These are phyloP conservation scores for Gymnocheta viridis DNA, from an alignment of 2,888 invertebrate species.

Conservation along the genomic window DNA sequence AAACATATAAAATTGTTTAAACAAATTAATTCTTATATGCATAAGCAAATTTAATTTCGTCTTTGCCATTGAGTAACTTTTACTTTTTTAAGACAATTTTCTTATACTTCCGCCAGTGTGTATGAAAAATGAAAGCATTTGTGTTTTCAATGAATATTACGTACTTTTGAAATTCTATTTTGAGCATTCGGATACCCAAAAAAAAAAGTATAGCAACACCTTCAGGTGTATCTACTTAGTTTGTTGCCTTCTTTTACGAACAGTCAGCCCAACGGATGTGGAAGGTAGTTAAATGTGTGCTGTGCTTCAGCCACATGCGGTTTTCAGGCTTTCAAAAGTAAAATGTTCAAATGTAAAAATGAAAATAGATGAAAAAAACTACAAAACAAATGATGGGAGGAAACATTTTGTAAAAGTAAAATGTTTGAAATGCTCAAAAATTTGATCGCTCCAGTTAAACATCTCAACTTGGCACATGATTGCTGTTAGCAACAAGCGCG, in stretches of 20 bases:
- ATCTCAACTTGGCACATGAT: not conserved
- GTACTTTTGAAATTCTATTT: not conserved
- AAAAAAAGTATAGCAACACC: not conserved
- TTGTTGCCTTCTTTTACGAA: not conserved
- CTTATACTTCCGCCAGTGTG: not conserved
- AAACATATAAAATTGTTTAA: too few species aligned
- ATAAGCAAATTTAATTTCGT: not conserved
- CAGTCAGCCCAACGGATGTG: conserved; percentile 35
- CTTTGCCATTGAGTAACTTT: not conserved
- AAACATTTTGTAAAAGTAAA: conserved; percentile 47
- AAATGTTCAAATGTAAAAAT: not conserved
- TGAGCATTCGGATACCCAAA: not conserved
- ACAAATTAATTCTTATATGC: too few species aligned
- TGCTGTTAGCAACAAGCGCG: not conserved
- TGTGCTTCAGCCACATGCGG: conserved; percentile 1
- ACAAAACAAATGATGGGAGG: conserved; percentile 40
- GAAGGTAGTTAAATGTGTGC: conserved; percentile 21
- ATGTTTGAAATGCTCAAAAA: conserved; percentile 10
- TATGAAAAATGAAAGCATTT: conserved; percentile 25
- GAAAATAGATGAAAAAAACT: not conserved
- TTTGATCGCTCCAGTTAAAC: not conserved
- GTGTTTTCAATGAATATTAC: not conserved
- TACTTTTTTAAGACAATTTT: not conserved
- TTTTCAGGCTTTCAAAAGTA: conserved; percentile 2
- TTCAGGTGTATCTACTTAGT: not conserved